Base-by-base conservation (phyloP, 2,888 invertebrate species). In the Halictus quadricinctus region DNA sequence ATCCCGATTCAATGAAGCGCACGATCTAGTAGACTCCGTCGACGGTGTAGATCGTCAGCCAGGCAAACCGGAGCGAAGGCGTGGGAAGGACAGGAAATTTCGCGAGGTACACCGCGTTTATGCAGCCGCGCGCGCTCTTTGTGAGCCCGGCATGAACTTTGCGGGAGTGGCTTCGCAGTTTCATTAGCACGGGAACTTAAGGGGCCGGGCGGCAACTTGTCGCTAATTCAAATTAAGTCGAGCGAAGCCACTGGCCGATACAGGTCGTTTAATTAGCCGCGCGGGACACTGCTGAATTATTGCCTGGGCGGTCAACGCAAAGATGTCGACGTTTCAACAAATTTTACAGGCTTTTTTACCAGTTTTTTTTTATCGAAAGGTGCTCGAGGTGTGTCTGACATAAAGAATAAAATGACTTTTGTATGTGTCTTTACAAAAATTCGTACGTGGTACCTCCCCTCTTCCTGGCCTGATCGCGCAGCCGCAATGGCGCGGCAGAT, bases 191-290 rank as follows among this genome's bases (percentile, higher is more conserved):
- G 82, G 81, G 87, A 84, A 90, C 87, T 90, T 87, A 85, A 87
- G 87, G 85, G 90, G 87, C 79, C 88, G 81, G 74, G 87, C 75
- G 58, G 77, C 81, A 87, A 91, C 87, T 90, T 90, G 83, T 87
- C 88, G 86, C 89, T 91, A 91, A 91, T 91, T 91, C 89, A 91
- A 91, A 91, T 91, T 91, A 91, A 91, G 91, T 91, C 90, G 87
- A 90, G 89, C 88, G 88, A 88, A 91, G 90, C 88, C 89, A 89
- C 87, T 88, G 89, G 90, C 90, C 91, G 90, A 92, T 92, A 87
- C 85, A 76, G 78, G 79, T 76, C 79, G 88, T 87, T 88, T 88
- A 88, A 88, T 88, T 88, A 88, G 80, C 87, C 88, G 80, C 41
- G 76, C 73, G 80, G 66, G 80, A 46, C 72, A 6, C 74, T 50